phyloP scores from a whole-genome alignment of 2,888 invertebrate species.

The Ypsolopha sequella region DNA sequence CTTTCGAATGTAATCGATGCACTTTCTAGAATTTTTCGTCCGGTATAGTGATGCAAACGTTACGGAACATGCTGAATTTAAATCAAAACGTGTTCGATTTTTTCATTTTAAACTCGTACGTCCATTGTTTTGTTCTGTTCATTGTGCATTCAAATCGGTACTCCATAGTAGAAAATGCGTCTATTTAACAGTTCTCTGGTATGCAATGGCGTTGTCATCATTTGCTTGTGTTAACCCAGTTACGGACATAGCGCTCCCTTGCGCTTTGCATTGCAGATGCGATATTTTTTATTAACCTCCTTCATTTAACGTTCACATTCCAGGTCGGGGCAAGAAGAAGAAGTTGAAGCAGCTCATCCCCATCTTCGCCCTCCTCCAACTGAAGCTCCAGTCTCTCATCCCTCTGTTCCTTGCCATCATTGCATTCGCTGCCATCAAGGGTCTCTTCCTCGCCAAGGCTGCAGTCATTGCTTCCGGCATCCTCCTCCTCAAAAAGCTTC shows the following conservation, averaged over 20 bases:
- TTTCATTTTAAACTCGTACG: constrained; percentile 1
- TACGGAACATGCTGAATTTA: constrained; percentile 57
- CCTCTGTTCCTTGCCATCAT: constrained; percentile 81
- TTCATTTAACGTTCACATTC: constrained; percentile 12
- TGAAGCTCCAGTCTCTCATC: constrained; percentile 83
- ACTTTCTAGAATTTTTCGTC: constrained; percentile 58
- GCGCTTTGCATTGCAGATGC: too few relatives aligned
- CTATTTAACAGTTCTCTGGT: too few relatives aligned
- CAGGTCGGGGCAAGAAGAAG: constrained; percentile 86
- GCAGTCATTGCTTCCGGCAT: constrained; percentile 82
- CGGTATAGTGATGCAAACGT: constrained; percentile 55
- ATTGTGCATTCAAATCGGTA: not conserved
- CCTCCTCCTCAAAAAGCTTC: constrained; percentile 75
- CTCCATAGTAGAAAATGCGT: too few relatives aligned
- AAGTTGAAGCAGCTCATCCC: constrained; percentile 81
- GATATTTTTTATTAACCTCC: too few relatives aligned
- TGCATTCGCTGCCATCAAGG: constrained; percentile 87
- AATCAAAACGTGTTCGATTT: constrained; percentile 41
- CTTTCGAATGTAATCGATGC: constrained; percentile 59
- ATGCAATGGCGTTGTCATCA: too few relatives aligned
- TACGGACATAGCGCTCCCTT: too few relatives aligned
- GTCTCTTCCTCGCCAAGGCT: constrained; percentile 85
- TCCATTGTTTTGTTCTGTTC: not conserved
- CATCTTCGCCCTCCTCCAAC: constrained; percentile 80
- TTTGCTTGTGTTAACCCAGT: too few relatives aligned